Conservation (phyloP, 2,888 invertebrate genomes). For the Selenia dentaria region DNA sequence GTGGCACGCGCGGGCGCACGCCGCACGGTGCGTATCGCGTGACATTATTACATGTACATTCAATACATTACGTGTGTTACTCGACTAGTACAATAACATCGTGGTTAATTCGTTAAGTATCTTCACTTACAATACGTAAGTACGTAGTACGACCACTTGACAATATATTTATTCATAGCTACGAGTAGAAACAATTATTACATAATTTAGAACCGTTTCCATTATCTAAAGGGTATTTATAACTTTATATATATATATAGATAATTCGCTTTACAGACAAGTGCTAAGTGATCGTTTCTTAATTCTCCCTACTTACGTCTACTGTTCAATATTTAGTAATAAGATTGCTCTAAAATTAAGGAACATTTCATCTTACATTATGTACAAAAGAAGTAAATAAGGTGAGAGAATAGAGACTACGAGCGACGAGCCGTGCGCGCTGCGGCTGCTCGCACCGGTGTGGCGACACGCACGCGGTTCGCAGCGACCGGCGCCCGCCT, state of each 20-base stretch:
- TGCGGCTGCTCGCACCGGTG: no score
- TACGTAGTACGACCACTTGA: slow-evolving; percentile 5
- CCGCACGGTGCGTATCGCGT: not conserved
- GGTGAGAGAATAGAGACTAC: slow-evolving; percentile 20
- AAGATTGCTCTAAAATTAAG: slow-evolving; percentile 31
- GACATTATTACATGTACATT: not conserved
- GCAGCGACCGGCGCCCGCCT: slow-evolving; percentile 1
- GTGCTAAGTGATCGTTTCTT: slow-evolving; percentile 25
- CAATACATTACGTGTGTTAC: not conserved
- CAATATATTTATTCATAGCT: slow-evolving; percentile 9
- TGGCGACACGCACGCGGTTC: not conserved
- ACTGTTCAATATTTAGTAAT: slow-evolving; percentile 18
- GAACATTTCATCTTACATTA: slow-evolving; percentile 32
- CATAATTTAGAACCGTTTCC: slow-evolving; percentile 25
- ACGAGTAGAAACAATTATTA: slow-evolving; percentile 16
- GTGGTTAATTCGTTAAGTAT: slow-evolving; percentile 5
- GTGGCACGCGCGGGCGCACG: no score
- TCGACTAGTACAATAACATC: slow-evolving; percentile 3
- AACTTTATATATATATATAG: slow-evolving; percentile 4
- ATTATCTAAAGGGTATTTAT: slow-evolving; percentile 19
- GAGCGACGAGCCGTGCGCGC: not conserved
- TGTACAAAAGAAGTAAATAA: slow-evolving; percentile 23
- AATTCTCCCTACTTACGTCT: slow-evolving; percentile 6
- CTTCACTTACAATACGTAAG: slow-evolving; percentile 5
- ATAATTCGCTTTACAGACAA: slow-evolving; percentile 30